Percentiles rank a stretch among this genome's conserved stretches.
Conservation (phyloP, 2,888 invertebrate genomes). For the Isotomurus palustris region DNA sequence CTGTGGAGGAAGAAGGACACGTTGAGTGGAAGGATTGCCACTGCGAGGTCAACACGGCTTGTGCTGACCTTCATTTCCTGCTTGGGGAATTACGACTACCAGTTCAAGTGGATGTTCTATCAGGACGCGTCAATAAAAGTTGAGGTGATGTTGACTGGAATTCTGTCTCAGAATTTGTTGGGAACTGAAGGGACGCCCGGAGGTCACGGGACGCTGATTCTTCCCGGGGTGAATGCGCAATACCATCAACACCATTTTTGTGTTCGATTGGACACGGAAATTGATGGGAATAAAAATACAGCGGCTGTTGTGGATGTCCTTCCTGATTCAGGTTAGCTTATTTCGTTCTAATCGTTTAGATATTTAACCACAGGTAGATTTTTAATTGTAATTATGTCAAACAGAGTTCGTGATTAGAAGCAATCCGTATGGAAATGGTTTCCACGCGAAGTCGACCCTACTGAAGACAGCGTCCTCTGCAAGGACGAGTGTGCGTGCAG, state of each 20-base stretch:
- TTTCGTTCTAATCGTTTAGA: constrained; percentile 33
- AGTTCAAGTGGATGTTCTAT: constrained; percentile 24
- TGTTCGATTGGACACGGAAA: constrained; percentile 35
- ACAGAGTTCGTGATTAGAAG: neutral
- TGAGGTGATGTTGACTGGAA: constrained; percentile 15
- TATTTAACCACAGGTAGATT: constrained; percentile 16
- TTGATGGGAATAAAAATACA: constrained; percentile 30
- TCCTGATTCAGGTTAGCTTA: constrained; percentile 13
- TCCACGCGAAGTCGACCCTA: constrained; percentile 1
- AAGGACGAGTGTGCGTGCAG: constrained; percentile 6
- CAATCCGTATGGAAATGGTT: constrained; percentile 31
- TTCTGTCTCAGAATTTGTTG: constrained; percentile 15
- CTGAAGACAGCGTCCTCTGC: neutral
- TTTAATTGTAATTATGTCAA: constrained; percentile 14
- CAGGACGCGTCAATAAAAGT: constrained; percentile 22
- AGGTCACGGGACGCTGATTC: constrained; percentile 8
- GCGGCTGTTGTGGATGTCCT: constrained; percentile 23
- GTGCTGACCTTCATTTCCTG: constrained; percentile 12
- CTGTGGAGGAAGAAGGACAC: constrained; percentile 22
- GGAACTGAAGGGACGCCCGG: neutral
- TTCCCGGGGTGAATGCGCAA: constrained; percentile 24
- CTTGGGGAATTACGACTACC: constrained; percentile 27
- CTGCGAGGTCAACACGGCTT: constrained; percentile 10
- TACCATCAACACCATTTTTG: constrained; percentile 43
- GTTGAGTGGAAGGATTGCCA: neutral